These are phyloP conservation scores for Natator depressus DNA, from an alignment of 2,113 vertebrate species.

Conservation along the genomic window DNA sequence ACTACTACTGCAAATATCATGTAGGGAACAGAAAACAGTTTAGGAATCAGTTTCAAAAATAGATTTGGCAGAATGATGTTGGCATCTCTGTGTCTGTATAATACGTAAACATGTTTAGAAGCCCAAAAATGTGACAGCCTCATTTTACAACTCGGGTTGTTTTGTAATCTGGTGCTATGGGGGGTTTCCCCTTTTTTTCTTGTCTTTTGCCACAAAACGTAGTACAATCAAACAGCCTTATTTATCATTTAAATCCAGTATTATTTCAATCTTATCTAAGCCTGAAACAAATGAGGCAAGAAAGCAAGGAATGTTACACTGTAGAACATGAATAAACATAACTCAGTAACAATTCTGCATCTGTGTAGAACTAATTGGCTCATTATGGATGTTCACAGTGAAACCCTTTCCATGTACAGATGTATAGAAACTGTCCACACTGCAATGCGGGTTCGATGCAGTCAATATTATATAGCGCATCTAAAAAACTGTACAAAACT, in stretches of 20 bases:
- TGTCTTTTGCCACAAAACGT: neutral
- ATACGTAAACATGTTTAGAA: neutral
- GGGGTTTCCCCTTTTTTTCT: neutral
- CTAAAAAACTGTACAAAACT: neutral
- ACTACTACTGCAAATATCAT: neutral
- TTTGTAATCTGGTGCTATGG: neutral
- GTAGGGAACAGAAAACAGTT: neutral
- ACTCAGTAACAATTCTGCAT: neutral
- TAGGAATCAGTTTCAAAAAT: neutral
- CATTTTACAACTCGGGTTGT: neutral
- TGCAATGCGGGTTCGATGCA: neutral
- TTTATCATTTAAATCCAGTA: fast-evolving
- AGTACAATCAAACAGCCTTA: neutral
- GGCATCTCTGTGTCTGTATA: neutral
- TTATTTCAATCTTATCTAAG: neutral
- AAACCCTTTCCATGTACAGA: neutral
- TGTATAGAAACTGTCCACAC: neutral
- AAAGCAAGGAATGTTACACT: neutral
- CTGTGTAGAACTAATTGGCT: neutral
- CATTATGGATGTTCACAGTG: neutral
- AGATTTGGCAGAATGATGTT: neutral
- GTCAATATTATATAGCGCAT: neutral
- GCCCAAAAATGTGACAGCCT: neutral
- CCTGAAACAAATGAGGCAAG: neutral
- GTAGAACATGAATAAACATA: fast-evolving